These are phyloP conservation scores for Ariolimax columbianus DNA, from an alignment of 2,888 invertebrate species.

Conservation along the genomic window DNA sequence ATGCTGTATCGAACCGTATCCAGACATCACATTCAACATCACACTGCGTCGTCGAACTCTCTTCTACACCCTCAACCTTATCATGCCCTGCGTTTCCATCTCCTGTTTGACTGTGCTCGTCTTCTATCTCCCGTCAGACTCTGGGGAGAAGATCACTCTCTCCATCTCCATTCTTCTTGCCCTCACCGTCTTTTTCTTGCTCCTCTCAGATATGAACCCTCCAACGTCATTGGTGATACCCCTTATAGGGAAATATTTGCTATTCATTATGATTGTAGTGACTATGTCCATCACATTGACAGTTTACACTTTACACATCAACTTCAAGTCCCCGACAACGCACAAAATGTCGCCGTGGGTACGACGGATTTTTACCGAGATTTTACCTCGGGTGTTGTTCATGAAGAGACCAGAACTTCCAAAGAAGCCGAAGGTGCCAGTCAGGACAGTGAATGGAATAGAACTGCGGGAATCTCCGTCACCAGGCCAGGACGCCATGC, in stretches of 20 bases:
- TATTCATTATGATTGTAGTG: conserved; percentile 98
- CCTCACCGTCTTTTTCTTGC: conserved; percentile 98
- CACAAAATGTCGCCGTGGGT: conserved; percentile 99
- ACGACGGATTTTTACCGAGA: conserved; percentile 94
- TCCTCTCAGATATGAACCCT: conserved; percentile 98
- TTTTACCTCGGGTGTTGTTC: conserved; percentile 92
- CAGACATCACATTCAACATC: conserved; percentile 80
- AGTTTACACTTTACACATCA: conserved; percentile 96
- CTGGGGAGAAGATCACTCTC: conserved; percentile 97
- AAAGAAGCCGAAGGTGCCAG: conserved; percentile 51
- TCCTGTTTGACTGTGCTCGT: conserved; percentile 98
- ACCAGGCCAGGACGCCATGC: conserved; percentile 45
- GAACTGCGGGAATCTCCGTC: conserved; percentile 81
- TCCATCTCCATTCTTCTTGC: conserved; percentile 98
- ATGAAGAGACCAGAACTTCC: conserved; percentile 87
- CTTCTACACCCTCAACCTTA: conserved; percentile 98
- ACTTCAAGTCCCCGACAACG: conserved; percentile 97
- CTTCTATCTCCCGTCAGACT: conserved; percentile 97
- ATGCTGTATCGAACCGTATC: conserved; percentile 78
- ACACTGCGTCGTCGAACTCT: conserved; percentile 82
- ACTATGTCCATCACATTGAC: conserved; percentile 97
- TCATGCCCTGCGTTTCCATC: conserved; percentile 97
- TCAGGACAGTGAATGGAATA: conserved; percentile 58
- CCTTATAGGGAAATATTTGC: conserved; percentile 92
- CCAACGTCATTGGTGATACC: conserved; percentile 98